Base-by-base conservation (phyloP, 1,140 invertebrate species). In the Pogonomyrmex californicus region DNA sequence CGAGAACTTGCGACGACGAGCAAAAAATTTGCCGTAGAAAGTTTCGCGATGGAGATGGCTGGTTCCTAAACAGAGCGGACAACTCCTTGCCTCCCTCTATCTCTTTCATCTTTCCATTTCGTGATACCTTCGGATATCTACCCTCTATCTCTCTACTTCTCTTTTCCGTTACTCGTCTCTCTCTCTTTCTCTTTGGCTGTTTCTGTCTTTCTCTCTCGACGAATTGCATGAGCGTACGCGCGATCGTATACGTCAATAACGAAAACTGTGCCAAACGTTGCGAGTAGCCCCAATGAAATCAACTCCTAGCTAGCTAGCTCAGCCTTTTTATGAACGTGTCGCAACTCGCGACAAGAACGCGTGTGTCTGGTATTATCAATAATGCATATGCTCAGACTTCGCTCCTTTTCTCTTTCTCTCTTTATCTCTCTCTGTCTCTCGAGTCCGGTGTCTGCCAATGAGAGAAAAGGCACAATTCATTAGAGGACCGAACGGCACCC, bases 241-340 rank as follows among this genome's bases (percentile, higher is more conserved):
- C 89, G 88, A 85, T 83, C 85, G 70, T 90, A 86, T 86, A 90
- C 73, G 88, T 87, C 73, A 83, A 87, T 70, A 90, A 89, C 71
- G 88, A 90, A 90, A 90, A 90, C 89, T 90, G 88, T 90, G 88
- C 88, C 88, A 88, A 88, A 89, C 73, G 56, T 60, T 77, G 86
- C 58, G 86, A 79, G 82, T 63, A 77, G 85, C 82, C 81, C 17
- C 44, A 54, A 85, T 70, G 66, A 86, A 88, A 86, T 87, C 60
- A 83, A 70, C 91, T 36, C 71, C 65, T 54, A 68, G 30, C 51
- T 71, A 58, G 44, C 23, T 38, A 82, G 51, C 70, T 73, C 30
- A 54, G 5, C n/a, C 7, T 54, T 62, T 75, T 83, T 83, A 75
- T 54, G 41, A 82, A 30, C 47, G 30, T 73, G 12, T 82, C 17